Conservation (phyloP, 2,113 vertebrate species). For the Ameiurus melas region DNA sequence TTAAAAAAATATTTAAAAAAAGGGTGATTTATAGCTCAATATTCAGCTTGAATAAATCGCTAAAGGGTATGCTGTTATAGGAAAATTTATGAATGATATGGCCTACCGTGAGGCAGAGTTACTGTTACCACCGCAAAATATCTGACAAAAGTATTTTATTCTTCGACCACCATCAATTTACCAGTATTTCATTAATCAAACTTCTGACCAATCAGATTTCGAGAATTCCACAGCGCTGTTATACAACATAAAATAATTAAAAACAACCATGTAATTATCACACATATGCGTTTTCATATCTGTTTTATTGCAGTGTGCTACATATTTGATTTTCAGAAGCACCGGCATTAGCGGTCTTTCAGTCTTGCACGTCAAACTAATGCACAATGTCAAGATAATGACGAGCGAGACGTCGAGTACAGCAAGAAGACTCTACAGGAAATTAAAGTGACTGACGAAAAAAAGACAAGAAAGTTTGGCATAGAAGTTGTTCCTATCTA, state of each 20-base stretch:
- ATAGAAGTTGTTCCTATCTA: background rate
- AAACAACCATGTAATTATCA: background rate
- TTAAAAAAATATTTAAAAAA: background rate
- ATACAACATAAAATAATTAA: background rate
- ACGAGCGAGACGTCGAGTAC: slow-evolving; percentile 21
- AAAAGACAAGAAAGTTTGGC: background rate
- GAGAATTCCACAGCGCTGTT: background rate
- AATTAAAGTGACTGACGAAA: slow-evolving; percentile 28
- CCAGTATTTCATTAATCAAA: background rate
- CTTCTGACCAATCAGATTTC: background rate
- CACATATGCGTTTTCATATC: background rate
- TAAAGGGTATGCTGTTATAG: background rate
- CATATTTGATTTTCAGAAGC: background rate
- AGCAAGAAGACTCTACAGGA: background rate
- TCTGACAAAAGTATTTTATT: background rate
- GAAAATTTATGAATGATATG: background rate
- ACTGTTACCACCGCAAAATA: background rate
- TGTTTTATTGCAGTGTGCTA: background rate
- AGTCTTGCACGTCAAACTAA: slow-evolving; percentile 3
- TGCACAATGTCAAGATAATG: slow-evolving; percentile 8
- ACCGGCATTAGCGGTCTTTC: background rate
- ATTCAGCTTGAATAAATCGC: background rate
- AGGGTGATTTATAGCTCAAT: background rate
- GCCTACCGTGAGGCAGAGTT: background rate
- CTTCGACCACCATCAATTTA: background rate